Evolutionary conservation across 2,888 invertebrate genomes (phyloP), one percentile per base, ranked within the genome.

Genomic region (Epirrhoe tristata): DNA sequence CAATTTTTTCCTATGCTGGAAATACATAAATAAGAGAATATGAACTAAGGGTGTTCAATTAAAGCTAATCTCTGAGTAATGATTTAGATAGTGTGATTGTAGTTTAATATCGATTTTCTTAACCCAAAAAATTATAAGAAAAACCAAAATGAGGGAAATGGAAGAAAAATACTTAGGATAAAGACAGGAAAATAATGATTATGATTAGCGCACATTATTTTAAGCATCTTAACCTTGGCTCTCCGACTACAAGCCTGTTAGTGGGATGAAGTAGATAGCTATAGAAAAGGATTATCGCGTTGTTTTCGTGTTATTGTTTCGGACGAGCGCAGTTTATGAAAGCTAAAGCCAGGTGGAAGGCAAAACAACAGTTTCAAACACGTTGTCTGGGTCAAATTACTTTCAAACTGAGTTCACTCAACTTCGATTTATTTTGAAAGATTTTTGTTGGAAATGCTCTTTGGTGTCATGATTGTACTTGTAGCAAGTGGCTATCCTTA

Each of bases 321-420:
- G 62, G 32, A 55, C 65, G 67, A 61, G 43, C 65, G 61, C 62
- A 67, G 65, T 70, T 67, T 70, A 69, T 67, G 66, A 65, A 65
- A 64, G 57, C 60, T 68, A 65, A 58, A 68, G 65, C 61, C 67
- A 54, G 58, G 59, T 58, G 58, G 36, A 67, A 64, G 63, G 67
- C 67, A 66, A 67, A 67, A 73, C 69, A 64, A 69, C 69, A 69
- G 67, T 60, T 63, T 66, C 67, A 61, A 71, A 55, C 61, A 24
- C 34, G 36, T 46, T 54, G 32, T 10, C 10, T 36, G 6, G 36
- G 36, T 36, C 36, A 7, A 36, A 10, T 36, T 36, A 10, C 36
- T 6, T 34, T 34, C 7, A 7, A 34, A 34, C 34, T 34, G 5
- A 10, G 10, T 39, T 39, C 39, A 39, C 3, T 24, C 24, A 24